Base-by-base conservation (phyloP, 2,888 invertebrate species). In the Sphaerophoria taeniata region DNA sequence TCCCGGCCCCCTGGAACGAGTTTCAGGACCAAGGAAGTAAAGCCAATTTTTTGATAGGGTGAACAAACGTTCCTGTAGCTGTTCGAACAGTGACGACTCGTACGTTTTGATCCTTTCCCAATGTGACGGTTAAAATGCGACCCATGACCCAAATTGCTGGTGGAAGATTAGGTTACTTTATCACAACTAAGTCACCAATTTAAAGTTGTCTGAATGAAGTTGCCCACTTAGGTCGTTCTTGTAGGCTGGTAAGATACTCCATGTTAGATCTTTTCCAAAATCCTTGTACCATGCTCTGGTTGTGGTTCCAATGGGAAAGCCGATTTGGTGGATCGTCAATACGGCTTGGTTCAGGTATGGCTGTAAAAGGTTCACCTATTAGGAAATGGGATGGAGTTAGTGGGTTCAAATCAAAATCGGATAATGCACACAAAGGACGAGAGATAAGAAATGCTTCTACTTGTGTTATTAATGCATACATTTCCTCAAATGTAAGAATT, bases 201-300 rank as follows among this genome's bases (percentile, higher is more conserved):
- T 61, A 11, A 76, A 6, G 51, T 82, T 79, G 12, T 58, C 16
- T 9, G 33, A 55, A 9, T 60, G 6, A 12, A 34, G 11, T 11
- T 86, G 72, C n/a, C 82, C 82, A 87, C 61, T 87, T 87, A 24
- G 47, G 47, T 11, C 82, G 78, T 34, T 75, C 49, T 53, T 85
- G 85, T 14, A 85, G 24, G 4, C 63, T 33, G 9, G 71, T 76
- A 6, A 86, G 9, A 24, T 83, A 87, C 39, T 87, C 78, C 3
- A 31, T 58, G 34, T 83, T n/a, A n/a, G n/a, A n/a, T n/a, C n/a
- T n/a, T n/a, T n/a, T n/a, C n/a, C n/a, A n/a, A n/a, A n/a, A n/a
- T 72, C 80, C 86, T 80, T 16, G 65, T 69, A 80, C 76, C 71
- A 73, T 84, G 9, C 60, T 61, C 63, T 79, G 74, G 14, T 70